Evolutionary conservation across 2,113 vertebrate genomes (phyloP), one percentile per base, ranked within the genome.

Genomic region (Alces alces): DNA sequence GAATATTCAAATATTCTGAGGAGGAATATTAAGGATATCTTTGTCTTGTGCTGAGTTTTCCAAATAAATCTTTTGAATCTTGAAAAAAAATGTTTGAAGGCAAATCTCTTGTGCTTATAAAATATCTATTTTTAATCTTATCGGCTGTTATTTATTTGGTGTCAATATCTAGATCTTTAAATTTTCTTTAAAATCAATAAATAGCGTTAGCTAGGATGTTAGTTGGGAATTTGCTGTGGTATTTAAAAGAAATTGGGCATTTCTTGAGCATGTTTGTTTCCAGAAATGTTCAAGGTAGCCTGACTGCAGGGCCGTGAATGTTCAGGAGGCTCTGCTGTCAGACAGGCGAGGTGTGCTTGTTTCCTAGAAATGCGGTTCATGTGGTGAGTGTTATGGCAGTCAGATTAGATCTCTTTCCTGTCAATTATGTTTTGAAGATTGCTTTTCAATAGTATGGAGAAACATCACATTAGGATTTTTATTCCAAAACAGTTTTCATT

Each of bases 11-110:
- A 78, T 97, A 97, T 92, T 94, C 97, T 64, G 23, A 95, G 64
- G 95, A 97, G 87, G 85, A 83, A 96, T 98, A 96, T 96, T 94
- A 97, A 88, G 91, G 84, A 91, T 98, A 91, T 96, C 47, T 98
- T 95, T 98, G 93, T 98, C 86, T 33, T 70, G 93, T 97, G 89
- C 70, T 97, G 60, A 97, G 52, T 96, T 98, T 93, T 86, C 21
- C 91, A 98, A 97, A 98, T 98, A 98, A 98, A 98, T 97, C 92
- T 89, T 98, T 96, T 96, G 92, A 98, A 84, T 93, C 89, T 95
- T 94, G 80, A 23, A 84, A 73, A 82, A 91, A 92, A 70, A 54
- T 89, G 97, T 97, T 97, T 98, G 97, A 96, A 98, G 93, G 73
- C 85, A 97, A 95, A 97, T 98, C 97, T 98, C 91, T 97, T 96